Evolutionary conservation across 1,140 invertebrate species (phyloP).

Genomic region (Heliconius melpomene): DNA sequence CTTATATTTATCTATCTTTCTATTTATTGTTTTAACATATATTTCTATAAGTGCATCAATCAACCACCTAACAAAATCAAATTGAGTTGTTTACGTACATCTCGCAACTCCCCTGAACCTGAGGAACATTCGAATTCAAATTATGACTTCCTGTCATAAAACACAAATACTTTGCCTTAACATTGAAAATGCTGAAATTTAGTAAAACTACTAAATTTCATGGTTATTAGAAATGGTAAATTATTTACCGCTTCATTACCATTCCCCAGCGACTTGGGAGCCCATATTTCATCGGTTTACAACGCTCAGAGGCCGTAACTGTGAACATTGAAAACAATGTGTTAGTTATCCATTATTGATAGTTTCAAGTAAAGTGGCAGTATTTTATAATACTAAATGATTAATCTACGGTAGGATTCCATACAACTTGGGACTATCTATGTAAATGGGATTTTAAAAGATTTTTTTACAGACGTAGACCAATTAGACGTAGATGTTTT

Average conservation of each 20-base stretch:
- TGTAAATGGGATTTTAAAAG: too few species aligned
- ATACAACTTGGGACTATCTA: too few species aligned
- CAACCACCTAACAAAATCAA: not conserved
- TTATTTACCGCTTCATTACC: constrained; percentile 46
- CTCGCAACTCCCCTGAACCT: not conserved
- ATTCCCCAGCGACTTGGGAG: constrained; percentile 37
- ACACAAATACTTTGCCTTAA: constrained; percentile 11
- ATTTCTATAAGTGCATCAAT: not conserved
- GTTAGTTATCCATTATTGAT: constrained; percentile 30
- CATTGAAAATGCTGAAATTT: constrained; percentile 18
- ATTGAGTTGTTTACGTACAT: constrained; percentile 8
- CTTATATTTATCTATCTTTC: not conserved
- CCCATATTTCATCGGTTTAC: constrained; percentile 40
- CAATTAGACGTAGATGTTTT: too few species aligned
- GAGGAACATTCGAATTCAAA: not conserved
- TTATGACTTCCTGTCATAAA: not conserved
- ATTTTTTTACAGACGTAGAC: too few species aligned
- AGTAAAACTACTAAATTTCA: constrained; percentile 27
- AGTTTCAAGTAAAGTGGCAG: constrained; percentile 7
- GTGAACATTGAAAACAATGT: constrained; percentile 28
- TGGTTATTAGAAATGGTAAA: constrained; percentile 34
- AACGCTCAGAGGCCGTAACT: constrained; percentile 33
- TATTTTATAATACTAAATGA: constrained; percentile 17
- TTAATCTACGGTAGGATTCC: not conserved
- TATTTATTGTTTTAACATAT: not conserved